Percentiles rank a stretch among this genome's conserved stretches.
Evolutionary conservation across 2,113 vertebrate species (phyloP).

Genomic region (Camelus dromedarius): DNA sequence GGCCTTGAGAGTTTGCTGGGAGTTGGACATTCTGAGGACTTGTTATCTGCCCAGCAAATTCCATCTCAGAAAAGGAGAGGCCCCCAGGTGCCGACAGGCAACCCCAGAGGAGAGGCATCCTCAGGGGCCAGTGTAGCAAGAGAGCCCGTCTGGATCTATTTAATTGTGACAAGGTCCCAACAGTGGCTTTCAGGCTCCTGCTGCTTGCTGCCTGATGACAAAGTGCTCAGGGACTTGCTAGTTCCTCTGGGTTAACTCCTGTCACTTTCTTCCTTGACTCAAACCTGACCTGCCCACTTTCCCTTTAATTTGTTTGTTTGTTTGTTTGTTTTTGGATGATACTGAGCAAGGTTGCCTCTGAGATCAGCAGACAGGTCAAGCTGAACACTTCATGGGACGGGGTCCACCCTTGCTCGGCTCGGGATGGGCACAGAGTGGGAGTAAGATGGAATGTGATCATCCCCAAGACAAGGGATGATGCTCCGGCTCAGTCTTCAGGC

Average conservation of each 20-base stretch:
- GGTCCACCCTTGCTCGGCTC: too few species aligned
- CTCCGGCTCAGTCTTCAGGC: background rate
- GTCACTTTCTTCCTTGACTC: background rate
- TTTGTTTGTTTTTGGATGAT: background rate
- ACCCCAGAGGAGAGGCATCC: background rate
- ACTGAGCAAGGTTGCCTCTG: background rate
- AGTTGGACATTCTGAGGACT: background rate
- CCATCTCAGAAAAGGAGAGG: background rate
- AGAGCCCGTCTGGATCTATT: background rate
- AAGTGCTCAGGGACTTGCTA: background rate
- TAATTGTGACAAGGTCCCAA: background rate
- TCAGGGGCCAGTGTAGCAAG: background rate
- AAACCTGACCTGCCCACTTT: background rate
- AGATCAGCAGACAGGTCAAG: background rate
- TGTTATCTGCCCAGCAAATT: background rate
- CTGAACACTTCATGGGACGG: accelerated
- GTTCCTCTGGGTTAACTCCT: background rate
- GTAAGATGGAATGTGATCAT: accelerated
- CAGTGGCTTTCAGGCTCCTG: background rate
- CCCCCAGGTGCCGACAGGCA: background rate
- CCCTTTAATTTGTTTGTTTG: background rate
- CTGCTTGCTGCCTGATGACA: background rate
- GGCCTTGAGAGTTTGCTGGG: background rate
- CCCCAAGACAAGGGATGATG: accelerated
- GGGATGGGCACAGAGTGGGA: background rate